Base-by-base conservation (phyloP, 2,888 invertebrate genomes). In the Pseudococcus jackbeardsleyi region DNA sequence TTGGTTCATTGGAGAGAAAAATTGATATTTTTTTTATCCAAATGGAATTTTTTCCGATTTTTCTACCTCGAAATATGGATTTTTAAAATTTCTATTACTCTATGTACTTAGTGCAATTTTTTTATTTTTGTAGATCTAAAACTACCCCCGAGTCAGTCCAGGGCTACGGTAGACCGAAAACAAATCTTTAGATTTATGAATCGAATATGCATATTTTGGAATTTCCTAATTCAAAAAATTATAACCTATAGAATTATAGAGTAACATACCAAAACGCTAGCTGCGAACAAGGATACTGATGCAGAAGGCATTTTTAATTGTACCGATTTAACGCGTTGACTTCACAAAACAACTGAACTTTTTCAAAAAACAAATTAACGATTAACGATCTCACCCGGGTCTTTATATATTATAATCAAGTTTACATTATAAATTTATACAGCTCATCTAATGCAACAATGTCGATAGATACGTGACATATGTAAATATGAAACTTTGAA, bases 341-440 rank as follows among this genome's bases (percentile, higher is more conserved):
- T 42, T 79, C 79, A 42, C 33, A n/a, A 42, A 7, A 46, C 26
- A 82, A 82, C n/a, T 15, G 4, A 33, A 72, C 72, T 72, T 72
- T 33, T 33, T 8, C 72, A 19, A 72, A 72, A 77, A 42, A 82
- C 33, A 19, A 42, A 82, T 33, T 82, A n/a, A n/a, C 12, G 19
- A 82, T 82, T 33, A 82, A 19, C 79, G 33, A 9, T 82, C 19
- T 42, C 46, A n/a, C 64, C 64, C 9, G 39, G 9, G 46, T 82
- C 17, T 82, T 82, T 82, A 46, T 82, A 82, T 79, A 82, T 42
- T 7, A 82, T 82, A 42, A n/a, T 9, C 12, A 19, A 19, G 46
- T 82, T 82, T 82, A 82, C 46, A 19, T 82, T 46, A 46, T 82
- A 6, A 82, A 17, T 82, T 46, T 46, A 82, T 17, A 82, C 79